Conservation (phyloP, 2,888 invertebrate genomes). For the Oscheius sp. region DNA sequence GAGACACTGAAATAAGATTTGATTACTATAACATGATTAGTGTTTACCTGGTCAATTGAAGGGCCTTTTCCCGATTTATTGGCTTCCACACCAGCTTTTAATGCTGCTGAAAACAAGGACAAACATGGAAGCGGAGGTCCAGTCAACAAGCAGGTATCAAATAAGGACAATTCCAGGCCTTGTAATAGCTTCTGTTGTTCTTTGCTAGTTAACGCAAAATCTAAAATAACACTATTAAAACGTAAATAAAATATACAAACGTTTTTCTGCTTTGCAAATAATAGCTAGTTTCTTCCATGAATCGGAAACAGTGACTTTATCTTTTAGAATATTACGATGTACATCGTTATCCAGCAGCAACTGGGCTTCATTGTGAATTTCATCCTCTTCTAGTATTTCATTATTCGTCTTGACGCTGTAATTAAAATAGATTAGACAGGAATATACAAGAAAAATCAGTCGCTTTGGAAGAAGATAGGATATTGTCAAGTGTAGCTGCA, state of each 20-base stretch:
- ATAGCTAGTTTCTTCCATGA: neutral
- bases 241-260: neutral
- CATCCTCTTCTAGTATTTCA: neutral
- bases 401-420: neutral
- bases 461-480: neutral
- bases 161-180: neutral
- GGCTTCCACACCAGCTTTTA: neutral
- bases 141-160: neutral
- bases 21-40: neutral
- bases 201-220: neutral
- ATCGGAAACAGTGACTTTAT: constrained; percentile 2
- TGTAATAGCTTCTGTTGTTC: neutral
- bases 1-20: constrained; percentile 28
- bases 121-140: neutral
- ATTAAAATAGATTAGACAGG: neutral
- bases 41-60: constrained; percentile 9
- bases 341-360: neutral
- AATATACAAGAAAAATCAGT: neutral
- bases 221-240: neutral
- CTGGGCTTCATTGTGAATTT: no score
- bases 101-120: neutral
- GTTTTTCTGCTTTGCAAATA: neutral
- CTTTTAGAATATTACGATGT: constrained; percentile 18
- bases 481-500: neutral
- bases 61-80: neutral